phyloP scores from a whole-genome alignment of 2,113 vertebrate genomes.

The Microcebus lehilahytsara region DNA sequence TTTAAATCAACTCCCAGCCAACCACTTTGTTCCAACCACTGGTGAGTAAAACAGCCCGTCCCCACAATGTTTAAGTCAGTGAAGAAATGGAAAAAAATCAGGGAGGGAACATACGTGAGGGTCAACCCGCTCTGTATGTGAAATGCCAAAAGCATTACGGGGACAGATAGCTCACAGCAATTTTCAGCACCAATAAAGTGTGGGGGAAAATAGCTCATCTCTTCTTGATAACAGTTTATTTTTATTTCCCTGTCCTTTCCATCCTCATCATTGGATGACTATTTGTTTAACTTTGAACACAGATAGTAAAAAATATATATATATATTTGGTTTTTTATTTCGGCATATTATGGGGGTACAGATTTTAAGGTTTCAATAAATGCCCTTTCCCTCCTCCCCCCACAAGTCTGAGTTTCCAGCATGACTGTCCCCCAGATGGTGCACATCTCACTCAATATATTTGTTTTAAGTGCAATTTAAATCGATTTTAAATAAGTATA shows the following conservation, averaged over 20 bases:
- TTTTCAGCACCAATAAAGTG: neutral
- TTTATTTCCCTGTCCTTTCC: slow-evolving; percentile 18
- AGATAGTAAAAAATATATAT: neutral
- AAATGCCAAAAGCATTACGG: slow-evolving; percentile 59
- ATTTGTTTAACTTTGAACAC: neutral
- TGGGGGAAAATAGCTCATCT: neutral
- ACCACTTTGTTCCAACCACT: slow-evolving; percentile 56
- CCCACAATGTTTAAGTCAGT: slow-evolving; percentile 62
- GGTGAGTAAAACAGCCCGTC: slow-evolving; percentile 53
- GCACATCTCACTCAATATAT: too few species aligned
- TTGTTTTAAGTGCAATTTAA: slow-evolving; percentile 14
- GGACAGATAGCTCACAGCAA: slow-evolving; percentile 38
- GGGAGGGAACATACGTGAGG: slow-evolving; percentile 25
- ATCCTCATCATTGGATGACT: neutral
- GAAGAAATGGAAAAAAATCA: slow-evolving; percentile 75
- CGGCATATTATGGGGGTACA: too few species aligned
- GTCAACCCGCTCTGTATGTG: slow-evolving; percentile 15
- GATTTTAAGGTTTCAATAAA: too few species aligned
- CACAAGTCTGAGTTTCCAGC: too few species aligned
- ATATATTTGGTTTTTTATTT: too few species aligned
- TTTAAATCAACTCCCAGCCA: slow-evolving; percentile 62
- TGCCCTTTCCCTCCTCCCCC: too few species aligned
- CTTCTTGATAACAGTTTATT: slow-evolving; percentile 1
- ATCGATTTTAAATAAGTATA: neutral
- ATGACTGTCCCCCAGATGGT: too few species aligned